Conservation (phyloP, 2,113 vertebrate species). For the Sinocyclocheilus maitianheensis region DNA sequence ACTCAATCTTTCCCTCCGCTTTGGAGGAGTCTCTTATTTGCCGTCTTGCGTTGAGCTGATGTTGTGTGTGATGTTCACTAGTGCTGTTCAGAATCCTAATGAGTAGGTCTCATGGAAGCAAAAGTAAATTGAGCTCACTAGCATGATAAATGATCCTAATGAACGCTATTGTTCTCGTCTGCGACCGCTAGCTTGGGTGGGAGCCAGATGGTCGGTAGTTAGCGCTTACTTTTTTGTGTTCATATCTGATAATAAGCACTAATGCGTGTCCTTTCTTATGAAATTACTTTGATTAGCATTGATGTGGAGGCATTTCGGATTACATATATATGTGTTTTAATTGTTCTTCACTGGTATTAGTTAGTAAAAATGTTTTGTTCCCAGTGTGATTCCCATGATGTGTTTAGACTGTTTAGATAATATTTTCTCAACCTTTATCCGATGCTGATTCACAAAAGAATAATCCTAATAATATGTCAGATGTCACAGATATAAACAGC, state of each 20-base stretch:
- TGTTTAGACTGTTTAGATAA: not conserved
- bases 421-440: no score
- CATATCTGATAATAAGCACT: constrained; percentile 53
- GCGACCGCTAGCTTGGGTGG: constrained; percentile 70
- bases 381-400: not conserved
- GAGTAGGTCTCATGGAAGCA: constrained; percentile 71
- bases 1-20: constrained; percentile 57
- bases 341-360: not conserved
- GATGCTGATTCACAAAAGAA: not conserved
- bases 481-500: no score
- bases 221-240: constrained; percentile 62
- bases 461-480: not conserved
- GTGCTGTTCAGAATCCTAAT: constrained; percentile 76
- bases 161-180: constrained; percentile 78
- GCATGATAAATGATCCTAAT: constrained; percentile 81
- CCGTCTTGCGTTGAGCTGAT: constrained; percentile 58
- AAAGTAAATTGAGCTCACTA: constrained; percentile 81
- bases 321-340: not conserved
- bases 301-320: not conserved
- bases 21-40: no score
- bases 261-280: constrained; percentile 44
- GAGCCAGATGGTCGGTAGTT: constrained; percentile 77
- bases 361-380: not conserved
- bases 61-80: constrained; percentile 60
- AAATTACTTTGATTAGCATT: not conserved